Evolutionary conservation across 2,888 invertebrate species (phyloP), one percentile per base, ranked within the genome.

Genomic region (Andrena dorsata): DNA sequence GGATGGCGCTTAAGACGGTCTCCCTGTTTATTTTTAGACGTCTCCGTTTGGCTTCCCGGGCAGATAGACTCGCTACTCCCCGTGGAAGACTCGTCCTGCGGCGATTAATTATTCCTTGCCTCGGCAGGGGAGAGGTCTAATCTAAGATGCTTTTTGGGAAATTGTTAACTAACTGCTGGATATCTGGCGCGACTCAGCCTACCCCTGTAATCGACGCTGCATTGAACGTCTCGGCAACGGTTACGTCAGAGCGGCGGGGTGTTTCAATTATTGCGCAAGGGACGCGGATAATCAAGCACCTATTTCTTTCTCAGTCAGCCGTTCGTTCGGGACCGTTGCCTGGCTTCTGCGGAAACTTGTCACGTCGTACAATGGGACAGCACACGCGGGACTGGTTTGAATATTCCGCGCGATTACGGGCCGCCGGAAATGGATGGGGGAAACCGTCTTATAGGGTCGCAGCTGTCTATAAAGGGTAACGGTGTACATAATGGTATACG

Each of bases 331-430:
- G n/a, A 28, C 6, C 20, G 30, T 74, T 30, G 28, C 61, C 28
- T 56, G 13, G 26, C 35, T 41, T 7, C 30, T 1, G 13, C 26
- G 60, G 41, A 35, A 68, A 61, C 60, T 78, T 53, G n/a, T 8
- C 23, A 20, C 13, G 63, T 68, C 10, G 41, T 41, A 56, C 68
- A 65, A 77, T 75, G 64, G 66, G 68, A 87, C 76, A 73, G 60
- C 56, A 65, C 86, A 35, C 88, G 51, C n/a, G 82, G 88, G 87
- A 86, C 61, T 49, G n/a, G 73, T 73, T 85, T 83, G 85, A 89
- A 89, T 88, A 88, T 89, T 88, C 85, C 71, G 66, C 60, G 30
- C 75, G 85, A 87, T 88, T 86, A 83, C 70, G 80, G 80, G 61
- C 51, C 66, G 69, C 47, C 53, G 69, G 89, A 85, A 89, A 87